Evolutionary conservation across 2,113 vertebrate species (phyloP).

Genomic region (Cervus canadensis): DNA sequence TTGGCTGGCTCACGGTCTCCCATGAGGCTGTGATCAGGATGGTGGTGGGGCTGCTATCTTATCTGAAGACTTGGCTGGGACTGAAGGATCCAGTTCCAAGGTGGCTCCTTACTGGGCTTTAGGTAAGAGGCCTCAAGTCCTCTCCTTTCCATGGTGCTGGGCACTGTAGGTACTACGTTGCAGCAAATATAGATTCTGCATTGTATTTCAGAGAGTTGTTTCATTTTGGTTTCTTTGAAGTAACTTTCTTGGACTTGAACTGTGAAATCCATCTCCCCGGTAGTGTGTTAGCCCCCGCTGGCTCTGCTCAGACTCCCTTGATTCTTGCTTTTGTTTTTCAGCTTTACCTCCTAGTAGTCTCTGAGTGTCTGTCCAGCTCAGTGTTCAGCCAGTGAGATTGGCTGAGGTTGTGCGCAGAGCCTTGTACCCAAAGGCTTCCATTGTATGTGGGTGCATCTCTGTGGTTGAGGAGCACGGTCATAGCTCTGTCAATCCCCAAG

Average conservation of each 20-base stretch:
- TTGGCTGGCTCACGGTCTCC: not conserved
- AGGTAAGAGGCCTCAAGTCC: not conserved
- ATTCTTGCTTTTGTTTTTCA: not conserved
- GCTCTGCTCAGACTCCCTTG: not conserved
- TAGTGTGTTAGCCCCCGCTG: not conserved
- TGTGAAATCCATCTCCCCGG: not conserved
- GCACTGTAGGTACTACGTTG: not conserved
- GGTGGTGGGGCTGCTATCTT: not conserved
- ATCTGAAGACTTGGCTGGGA: not conserved
- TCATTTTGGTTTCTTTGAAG: not conserved
- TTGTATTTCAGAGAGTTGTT: not conserved
- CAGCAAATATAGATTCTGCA: not conserved
- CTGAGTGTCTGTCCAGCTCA: not conserved
- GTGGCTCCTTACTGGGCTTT: no score
- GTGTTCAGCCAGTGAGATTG: not conserved
- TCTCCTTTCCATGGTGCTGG: not conserved
- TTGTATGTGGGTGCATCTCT: accelerated
- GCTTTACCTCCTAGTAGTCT: not conserved
- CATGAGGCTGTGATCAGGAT: not conserved
- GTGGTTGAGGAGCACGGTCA: not conserved
- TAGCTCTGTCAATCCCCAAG: not conserved
- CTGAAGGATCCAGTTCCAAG: not conserved
- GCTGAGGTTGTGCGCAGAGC: not conserved
- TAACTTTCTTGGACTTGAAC: not conserved
- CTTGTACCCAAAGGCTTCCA: not conserved